phyloP scores from a whole-genome alignment of 1,140 invertebrate species.

The Colletes gigas region DNA sequence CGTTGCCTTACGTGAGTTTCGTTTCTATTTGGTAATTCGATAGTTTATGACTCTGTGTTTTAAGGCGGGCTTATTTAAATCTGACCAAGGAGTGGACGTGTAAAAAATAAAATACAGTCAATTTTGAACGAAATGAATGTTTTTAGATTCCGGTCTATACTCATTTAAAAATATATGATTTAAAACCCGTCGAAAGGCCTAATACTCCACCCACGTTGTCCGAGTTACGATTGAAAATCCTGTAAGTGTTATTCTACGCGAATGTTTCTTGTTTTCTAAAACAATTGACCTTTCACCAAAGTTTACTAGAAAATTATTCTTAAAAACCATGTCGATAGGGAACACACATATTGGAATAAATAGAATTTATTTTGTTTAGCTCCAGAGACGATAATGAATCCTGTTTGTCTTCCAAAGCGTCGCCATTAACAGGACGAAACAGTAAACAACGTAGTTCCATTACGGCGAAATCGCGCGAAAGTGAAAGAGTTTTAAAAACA shows the following conservation, averaged over 20 bases:
- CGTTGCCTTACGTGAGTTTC: slow-evolving; percentile 68
- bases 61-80: not conserved
- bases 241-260: slow-evolving; percentile 20
- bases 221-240: slow-evolving; percentile 25
- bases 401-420: slow-evolving; percentile 11
- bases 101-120: not conserved
- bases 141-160: slow-evolving; percentile 71
- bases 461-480: not conserved
- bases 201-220: slow-evolving; percentile 56
- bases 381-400: slow-evolving; percentile 13
- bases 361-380: not conserved
- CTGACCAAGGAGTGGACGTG: not conserved
- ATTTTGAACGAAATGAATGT: slow-evolving; percentile 8
- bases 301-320: not conserved
- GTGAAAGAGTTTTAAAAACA: not conserved
- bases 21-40: not conserved
- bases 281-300: not conserved
- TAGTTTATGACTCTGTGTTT: not conserved
- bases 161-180: slow-evolving; percentile 67
- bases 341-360: not conserved
- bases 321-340: too few species aligned
- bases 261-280: too few species aligned
- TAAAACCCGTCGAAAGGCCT: slow-evolving; percentile 65
- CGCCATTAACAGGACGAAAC: not conserved
- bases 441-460: not conserved